Evolutionary conservation across 1,140 invertebrate genomes (phyloP).

Genomic region (Propsilocerus akamusi): DNA sequence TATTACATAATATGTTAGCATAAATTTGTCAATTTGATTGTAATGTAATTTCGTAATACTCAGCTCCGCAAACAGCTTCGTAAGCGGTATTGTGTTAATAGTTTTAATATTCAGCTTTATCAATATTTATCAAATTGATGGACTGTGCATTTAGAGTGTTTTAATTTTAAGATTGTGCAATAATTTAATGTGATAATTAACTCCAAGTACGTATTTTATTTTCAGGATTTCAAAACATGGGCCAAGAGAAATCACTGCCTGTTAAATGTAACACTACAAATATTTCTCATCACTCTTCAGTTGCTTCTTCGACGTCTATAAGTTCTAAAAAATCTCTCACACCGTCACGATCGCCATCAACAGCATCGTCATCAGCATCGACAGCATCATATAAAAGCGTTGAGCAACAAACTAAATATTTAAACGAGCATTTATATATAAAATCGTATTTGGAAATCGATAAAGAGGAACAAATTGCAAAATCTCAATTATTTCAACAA

Average conservation of each 20-base stretch:
- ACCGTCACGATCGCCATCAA: slow-evolving; percentile 28
- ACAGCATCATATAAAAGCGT: slow-evolving; percentile 29
- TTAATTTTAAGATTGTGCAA: no score
- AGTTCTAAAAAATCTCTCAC: slow-evolving; percentile 9
- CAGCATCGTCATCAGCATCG: slow-evolving; percentile 12
- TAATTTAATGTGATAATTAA: no score
- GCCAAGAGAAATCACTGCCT: slow-evolving; percentile 8
- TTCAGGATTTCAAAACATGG: slow-evolving; percentile 6
- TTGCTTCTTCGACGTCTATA: background rate
- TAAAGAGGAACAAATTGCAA: slow-evolving; percentile 25
- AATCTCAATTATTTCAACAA: slow-evolving; percentile 20
- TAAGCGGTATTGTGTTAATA: no score
- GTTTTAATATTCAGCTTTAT: no score
- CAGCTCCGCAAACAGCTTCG: no score
- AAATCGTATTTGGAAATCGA: slow-evolving; percentile 36
- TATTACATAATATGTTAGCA: no score
- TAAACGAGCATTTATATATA: slow-evolving; percentile 35
- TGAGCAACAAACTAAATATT: slow-evolving; percentile 32
- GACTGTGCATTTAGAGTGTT: no score
- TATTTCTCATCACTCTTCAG: background rate
- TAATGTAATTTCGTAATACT: no score
- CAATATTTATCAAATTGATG: no score
- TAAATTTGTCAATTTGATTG: no score
- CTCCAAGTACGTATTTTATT: no score
- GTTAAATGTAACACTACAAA: slow-evolving; percentile 5